Conservation (phyloP, 2,797 vertebrate species). For the Carapus acus region DNA sequence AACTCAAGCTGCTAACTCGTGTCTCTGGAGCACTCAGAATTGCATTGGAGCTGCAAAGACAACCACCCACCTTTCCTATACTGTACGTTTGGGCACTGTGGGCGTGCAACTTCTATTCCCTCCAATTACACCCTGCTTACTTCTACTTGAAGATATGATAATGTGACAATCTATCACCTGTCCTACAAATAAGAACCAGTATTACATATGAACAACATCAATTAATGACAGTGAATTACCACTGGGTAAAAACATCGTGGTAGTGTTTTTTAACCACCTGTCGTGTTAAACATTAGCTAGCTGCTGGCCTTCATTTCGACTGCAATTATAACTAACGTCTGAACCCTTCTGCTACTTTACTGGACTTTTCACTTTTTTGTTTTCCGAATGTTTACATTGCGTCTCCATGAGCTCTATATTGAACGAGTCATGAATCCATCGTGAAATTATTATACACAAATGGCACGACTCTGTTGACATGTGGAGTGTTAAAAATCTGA, state of each 20-base stretch:
- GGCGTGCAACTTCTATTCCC: slow-evolving; percentile 24
- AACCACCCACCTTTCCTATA: background rate
- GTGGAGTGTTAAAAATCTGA: slow-evolving; percentile 37
- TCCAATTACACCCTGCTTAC: slow-evolving; percentile 5
- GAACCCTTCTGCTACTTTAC: background rate
- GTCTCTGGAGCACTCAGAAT: too few species aligned
- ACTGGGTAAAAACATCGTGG: slow-evolving; percentile 8
- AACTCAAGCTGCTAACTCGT: too few species aligned
- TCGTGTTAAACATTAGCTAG: slow-evolving; percentile 36
- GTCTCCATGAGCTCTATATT: background rate
- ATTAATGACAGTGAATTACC: background rate
- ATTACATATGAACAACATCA: background rate
- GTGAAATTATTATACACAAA: slow-evolving; percentile 2
- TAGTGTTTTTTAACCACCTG: slow-evolving; percentile 13
- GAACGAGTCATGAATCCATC: background rate
- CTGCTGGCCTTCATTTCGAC: slow-evolving; percentile 38
- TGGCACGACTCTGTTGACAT: slow-evolving; percentile 12
- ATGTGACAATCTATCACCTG: background rate
- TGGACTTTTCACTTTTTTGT: background rate
- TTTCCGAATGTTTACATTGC: background rate
- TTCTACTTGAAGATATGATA: slow-evolving; percentile 10
- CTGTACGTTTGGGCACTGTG: slow-evolving; percentile 4
- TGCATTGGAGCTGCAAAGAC: background rate
- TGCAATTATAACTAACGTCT: slow-evolving; percentile 25
- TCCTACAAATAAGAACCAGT: background rate